phyloP scores from a whole-genome alignment of 2,888 invertebrate genomes.

The Erpobdella octoculata region DNA sequence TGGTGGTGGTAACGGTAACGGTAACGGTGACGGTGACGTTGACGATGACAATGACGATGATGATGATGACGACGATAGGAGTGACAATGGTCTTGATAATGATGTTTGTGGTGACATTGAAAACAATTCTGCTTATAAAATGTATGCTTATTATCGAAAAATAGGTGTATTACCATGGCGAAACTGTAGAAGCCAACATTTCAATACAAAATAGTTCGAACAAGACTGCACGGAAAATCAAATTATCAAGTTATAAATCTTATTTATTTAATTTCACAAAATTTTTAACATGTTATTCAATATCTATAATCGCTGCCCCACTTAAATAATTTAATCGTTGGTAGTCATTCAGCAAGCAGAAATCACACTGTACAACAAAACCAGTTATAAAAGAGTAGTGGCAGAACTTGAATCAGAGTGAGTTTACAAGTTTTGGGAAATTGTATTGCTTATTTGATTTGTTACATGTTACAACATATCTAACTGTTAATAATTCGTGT shows the following conservation, averaged over 20 bases:
- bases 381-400: conserved; percentile 9
- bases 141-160: no score
- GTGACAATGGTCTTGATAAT: not conserved
- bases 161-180: conserved; percentile 77
- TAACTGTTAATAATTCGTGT: no score
- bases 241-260: conserved; percentile 69
- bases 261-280: no score
- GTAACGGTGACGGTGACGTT: no score
- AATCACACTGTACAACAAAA: conserved; percentile 11
- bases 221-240: conserved; percentile 94
- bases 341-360: conserved; percentile 20
- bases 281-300: no score
- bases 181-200: conserved; percentile 92
- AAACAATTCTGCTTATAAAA: no score
- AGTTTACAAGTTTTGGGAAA: no score
- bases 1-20: no score
- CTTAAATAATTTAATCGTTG: not conserved
- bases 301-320: not conserved
- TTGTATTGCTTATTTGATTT: no score
- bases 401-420: conserved; percentile 19
- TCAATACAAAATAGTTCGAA: conserved; percentile 98
- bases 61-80: not conserved
- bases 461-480: no score
- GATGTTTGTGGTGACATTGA: no score
- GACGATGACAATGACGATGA: not conserved